These are phyloP conservation scores for Erythrocercus mccallii DNA, from an alignment of 2,113 vertebrate species.

Conservation along the genomic window DNA sequence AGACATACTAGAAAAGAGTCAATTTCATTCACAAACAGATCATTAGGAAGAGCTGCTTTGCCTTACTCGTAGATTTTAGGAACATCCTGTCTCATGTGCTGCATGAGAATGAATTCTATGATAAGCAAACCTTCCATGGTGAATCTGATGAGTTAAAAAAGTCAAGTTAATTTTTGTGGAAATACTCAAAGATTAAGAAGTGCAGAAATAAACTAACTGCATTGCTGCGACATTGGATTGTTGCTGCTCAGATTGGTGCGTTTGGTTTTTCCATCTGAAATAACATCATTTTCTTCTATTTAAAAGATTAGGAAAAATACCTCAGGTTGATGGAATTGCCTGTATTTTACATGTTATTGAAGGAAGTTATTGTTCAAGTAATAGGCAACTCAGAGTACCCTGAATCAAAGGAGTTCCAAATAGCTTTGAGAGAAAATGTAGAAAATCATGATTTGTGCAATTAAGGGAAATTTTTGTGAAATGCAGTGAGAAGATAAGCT, in stretches of 20 bases:
- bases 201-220: background rate
- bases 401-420: background rate
- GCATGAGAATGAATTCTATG: background rate
- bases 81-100: background rate
- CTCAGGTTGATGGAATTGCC: background rate
- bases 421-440: background rate
- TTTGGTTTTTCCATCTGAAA: background rate
- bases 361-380: background rate
- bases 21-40: background rate
- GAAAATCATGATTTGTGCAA: background rate
- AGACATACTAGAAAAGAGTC: background rate
- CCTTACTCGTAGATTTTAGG: background rate
- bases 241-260: background rate
- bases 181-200: background rate
- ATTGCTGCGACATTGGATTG: background rate
- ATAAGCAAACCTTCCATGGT: background rate
- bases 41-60: background rate
- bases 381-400: background rate
- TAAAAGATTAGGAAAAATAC: background rate
- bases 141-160: background rate
- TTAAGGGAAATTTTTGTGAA: background rate
- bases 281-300: fast-evolving
- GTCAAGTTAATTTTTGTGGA: background rate
- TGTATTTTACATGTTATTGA: background rate
- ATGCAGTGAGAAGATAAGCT: background rate